phyloP scores from a whole-genome alignment of 2,888 invertebrate species.

The Hirtodrosophila cameraria region DNA sequence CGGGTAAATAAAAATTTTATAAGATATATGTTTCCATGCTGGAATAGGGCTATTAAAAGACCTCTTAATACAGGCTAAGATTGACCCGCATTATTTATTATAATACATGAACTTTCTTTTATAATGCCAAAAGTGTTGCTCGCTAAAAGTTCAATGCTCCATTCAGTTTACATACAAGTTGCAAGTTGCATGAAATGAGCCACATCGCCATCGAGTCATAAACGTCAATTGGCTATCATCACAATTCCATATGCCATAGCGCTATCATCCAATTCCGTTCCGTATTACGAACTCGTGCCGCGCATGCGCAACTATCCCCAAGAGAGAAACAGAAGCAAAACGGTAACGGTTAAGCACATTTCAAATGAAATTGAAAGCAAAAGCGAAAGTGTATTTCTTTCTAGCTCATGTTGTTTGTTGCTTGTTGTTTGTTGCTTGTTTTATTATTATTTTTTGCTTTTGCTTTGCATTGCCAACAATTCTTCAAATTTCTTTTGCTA shows the following conservation, averaged over 20 bases:
- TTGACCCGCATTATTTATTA: no score
- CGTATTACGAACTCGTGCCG: slow-evolving; percentile 51
- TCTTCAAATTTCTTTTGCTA: slow-evolving; percentile 71
- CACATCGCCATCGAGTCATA: slow-evolving; percentile 22
- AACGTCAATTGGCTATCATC: slow-evolving; percentile 31
- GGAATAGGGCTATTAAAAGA: no score
- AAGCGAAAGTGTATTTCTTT: slow-evolving; percentile 78
- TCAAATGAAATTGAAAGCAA: slow-evolving; percentile 78
- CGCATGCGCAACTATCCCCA: slow-evolving; percentile 46
- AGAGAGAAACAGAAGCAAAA: slow-evolving; percentile 10
- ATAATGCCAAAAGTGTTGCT: not conserved
- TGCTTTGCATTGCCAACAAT: slow-evolving; percentile 56
- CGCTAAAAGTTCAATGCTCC: slow-evolving; percentile 32
- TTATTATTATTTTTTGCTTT: slow-evolving; percentile 13
- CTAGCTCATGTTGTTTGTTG: slow-evolving; percentile 30
- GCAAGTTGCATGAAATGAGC: not conserved
- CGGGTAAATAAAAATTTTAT: no score
- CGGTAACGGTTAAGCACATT: slow-evolving; percentile 45
- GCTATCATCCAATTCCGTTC: slow-evolving; percentile 8
- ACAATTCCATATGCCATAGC: slow-evolving; percentile 12
- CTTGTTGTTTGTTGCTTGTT: slow-evolving; percentile 6
- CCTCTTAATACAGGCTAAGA: no score
- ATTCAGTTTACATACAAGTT: not conserved
- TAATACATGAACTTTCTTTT: not conserved
- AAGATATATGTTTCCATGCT: no score